A percentile compares a stretch with the other conserved stretches of the same genome.
phyloP scores from a whole-genome alignment of 2,888 invertebrate genomes.

The Eueremaeus valkanovi region DNA sequence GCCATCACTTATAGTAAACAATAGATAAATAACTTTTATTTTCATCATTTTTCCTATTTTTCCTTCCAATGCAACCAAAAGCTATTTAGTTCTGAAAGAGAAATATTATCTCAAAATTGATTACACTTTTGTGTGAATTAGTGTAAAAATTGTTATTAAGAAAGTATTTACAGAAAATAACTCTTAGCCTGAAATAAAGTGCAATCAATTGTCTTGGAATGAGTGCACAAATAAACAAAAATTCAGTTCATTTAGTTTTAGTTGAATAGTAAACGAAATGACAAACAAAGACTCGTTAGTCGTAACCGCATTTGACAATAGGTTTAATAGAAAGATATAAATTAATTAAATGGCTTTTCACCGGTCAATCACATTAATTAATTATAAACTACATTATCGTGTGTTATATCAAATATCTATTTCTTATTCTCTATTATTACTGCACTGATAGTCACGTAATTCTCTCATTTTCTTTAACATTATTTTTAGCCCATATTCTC shows the following conservation, averaged over 20 bases:
- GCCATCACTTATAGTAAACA: constrained; percentile 1
- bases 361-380: constrained; percentile 8
- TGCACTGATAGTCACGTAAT: not conserved
- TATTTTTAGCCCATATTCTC: not conserved
- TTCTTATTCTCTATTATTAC: not conserved
- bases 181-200: not conserved
- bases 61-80: not conserved
- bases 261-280: too few species aligned
- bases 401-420: not conserved
- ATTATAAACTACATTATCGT: not conserved
- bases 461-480: constrained; percentile 16
- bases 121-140: not conserved
- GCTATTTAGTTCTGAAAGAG: not conserved
- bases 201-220: too few species aligned
- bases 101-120: not conserved
- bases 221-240: too few species aligned
- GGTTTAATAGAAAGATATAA: not conserved
- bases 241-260: too few species aligned
- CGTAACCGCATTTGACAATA: not conserved
- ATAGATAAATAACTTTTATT: constrained; percentile 28
- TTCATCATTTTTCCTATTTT: not conserved
- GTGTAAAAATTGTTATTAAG: not conserved
- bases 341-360: too few species aligned
- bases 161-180: not conserved
- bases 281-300: too few species aligned